phyloP scores from a whole-genome alignment of 1,140 invertebrate genomes.

The Dufourea novaeangliae region DNA sequence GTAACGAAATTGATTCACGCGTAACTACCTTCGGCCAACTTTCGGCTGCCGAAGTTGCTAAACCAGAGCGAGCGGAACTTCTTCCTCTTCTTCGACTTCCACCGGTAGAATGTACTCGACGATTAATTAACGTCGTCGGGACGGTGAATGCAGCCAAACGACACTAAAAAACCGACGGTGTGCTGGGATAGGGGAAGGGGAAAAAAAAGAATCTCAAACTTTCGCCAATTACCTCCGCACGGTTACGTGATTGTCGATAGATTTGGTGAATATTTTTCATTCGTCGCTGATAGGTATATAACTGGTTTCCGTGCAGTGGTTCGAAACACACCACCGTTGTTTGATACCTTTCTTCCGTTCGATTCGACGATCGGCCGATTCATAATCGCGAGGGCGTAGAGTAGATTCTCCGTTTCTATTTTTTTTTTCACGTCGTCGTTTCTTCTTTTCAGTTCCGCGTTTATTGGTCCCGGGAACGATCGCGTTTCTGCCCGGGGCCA shows the following conservation, averaged over 20 bases:
- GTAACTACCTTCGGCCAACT: conserved; percentile 47
- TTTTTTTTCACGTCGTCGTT: neutral
- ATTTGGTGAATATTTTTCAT: no score
- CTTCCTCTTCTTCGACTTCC: conserved; percentile 41
- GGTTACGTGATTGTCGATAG: no score
- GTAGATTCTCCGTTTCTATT: neutral
- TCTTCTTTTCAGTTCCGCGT: neutral
- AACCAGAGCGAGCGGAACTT: conserved; percentile 18
- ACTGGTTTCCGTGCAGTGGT: no score
- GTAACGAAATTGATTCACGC: conserved; percentile 51
- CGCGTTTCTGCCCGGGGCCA: neutral
- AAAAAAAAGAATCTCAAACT: neutral
- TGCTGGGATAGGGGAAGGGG: neutral
- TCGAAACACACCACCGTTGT: no score
- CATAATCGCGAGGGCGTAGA: neutral
- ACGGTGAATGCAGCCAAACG: conserved; percentile 1
- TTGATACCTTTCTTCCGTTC: neutral
- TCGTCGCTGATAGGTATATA: no score
- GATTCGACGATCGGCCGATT: neutral
- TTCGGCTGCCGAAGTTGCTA: conserved; percentile 50
- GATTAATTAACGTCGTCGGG: conserved; percentile 59
- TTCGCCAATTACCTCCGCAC: neutral
- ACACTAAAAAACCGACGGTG: conserved; percentile 6
- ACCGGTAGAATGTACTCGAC: conserved; percentile 43
- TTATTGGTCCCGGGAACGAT: neutral